Evolutionary conservation across 2,113 vertebrate genomes (phyloP).

Genomic region (Gymnorhina tibicen): DNA sequence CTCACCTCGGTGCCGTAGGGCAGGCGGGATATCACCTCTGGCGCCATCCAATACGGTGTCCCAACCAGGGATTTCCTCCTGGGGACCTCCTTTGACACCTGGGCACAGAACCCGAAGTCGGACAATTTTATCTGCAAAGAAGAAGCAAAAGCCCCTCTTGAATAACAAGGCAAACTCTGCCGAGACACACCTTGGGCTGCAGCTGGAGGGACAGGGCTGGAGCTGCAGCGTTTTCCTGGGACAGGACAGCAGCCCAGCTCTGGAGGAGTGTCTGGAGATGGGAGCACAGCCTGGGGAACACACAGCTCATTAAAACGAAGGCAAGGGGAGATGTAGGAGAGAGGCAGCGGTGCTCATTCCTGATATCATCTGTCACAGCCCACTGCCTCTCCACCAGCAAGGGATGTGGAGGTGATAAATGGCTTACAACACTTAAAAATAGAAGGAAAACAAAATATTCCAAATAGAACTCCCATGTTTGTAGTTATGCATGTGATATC

Average conservation of each 20-base stretch:
- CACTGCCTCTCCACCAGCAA: background rate
- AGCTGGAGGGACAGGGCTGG: fast-evolving
- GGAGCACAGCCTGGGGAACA: background rate
- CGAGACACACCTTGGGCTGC: background rate
- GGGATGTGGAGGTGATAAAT: background rate
- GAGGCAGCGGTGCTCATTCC: background rate
- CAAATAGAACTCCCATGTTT: background rate
- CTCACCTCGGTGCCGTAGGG: constrained; percentile 90
- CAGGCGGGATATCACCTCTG: constrained; percentile 95
- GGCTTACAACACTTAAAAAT: background rate
- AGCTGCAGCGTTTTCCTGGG: background rate
- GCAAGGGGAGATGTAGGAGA: background rate
- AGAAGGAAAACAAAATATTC: background rate
- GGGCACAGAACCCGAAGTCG: constrained; percentile 97
- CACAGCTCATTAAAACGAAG: background rate
- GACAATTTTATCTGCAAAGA: constrained; percentile 90
- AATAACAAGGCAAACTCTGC: background rate
- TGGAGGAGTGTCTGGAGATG: background rate
- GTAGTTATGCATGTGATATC: background rate
- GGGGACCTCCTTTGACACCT: constrained; percentile 98
- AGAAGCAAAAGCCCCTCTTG: background rate
- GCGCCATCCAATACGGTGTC: constrained; percentile 98
- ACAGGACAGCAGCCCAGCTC: background rate
- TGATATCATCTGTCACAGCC: background rate
- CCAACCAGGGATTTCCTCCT: constrained; percentile 97